Percentiles rank a stretch among this genome's conserved stretches.
phyloP scores from a whole-genome alignment of 64 coral and sea anemone genomes.

The Platygyra sinensis region DNA sequence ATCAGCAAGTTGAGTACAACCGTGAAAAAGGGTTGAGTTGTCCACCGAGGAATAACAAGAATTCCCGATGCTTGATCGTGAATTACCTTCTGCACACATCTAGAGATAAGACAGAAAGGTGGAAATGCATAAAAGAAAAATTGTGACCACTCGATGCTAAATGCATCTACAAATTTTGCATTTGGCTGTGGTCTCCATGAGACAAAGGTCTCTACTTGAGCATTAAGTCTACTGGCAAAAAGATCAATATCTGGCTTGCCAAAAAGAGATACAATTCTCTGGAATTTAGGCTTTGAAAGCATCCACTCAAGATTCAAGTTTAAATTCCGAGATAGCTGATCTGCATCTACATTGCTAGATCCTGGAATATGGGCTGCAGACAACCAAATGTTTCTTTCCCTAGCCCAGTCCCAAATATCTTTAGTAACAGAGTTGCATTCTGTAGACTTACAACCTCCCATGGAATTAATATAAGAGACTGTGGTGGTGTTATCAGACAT shows the following conservation, averaged over 20 bases:
- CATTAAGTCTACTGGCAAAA: constrained; percentile 50
- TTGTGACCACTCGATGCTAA: constrained; percentile 43
- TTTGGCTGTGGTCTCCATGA: constrained; percentile 45
- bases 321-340: constrained; percentile 24
- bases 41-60: constrained; percentile 2
- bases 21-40: constrained; percentile 31
- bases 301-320: constrained; percentile 10
- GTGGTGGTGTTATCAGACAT: constrained; percentile 31
- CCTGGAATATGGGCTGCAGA: constrained; percentile 46
- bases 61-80: constrained; percentile 47
- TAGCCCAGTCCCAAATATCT: constrained; percentile 55
- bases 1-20: not conserved
- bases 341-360: constrained; percentile 34
- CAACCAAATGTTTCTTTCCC: constrained; percentile 21
- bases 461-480: not conserved
- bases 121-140: constrained; percentile 62
- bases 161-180: constrained; percentile 57
- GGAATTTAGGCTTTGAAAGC: not conserved
- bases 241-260: constrained; percentile 21
- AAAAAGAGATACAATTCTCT: not conserved
- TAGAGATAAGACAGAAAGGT: constrained; percentile 49
- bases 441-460: constrained; percentile 28
- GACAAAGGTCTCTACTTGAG: constrained; percentile 10
- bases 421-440: constrained; percentile 55
- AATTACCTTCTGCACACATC: constrained; percentile 54